phyloP scores from a whole-genome alignment of 2,113 vertebrate genomes.

The Oreocharis arfaki region DNA sequence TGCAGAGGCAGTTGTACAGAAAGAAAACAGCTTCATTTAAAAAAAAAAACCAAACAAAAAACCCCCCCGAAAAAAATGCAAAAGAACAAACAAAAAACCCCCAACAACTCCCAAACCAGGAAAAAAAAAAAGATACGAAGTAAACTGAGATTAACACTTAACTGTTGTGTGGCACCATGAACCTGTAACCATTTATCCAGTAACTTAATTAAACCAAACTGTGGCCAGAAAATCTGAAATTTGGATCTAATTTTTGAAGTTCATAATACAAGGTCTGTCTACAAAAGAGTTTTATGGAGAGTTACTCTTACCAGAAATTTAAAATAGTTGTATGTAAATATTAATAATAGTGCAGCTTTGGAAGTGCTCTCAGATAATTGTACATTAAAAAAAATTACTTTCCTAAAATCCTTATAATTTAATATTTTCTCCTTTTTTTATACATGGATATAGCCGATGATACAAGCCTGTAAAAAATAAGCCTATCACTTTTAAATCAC shows the following conservation, averaged over 20 bases:
- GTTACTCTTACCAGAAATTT: background rate
- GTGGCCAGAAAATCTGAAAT: background rate
- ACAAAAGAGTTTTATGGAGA: background rate
- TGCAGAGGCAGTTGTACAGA: background rate
- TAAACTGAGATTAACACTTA: background rate
- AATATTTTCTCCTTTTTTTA: background rate
- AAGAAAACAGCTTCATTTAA: background rate
- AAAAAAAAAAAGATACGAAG: background rate
- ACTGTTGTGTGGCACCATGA: background rate
- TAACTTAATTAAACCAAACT: background rate
- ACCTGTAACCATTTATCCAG: background rate
- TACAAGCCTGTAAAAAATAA: background rate
- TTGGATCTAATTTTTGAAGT: background rate
- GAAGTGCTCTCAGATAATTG: background rate
- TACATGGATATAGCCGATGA: background rate
- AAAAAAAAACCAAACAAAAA: too few relatives aligned
- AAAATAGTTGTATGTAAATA: background rate
- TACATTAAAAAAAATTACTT: background rate
- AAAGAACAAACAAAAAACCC: background rate
- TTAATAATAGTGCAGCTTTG: background rate
- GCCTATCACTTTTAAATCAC: background rate
- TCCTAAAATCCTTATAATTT: background rate
- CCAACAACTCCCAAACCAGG: background rate
- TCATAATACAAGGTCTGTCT: background rate
- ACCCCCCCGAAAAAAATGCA: fast-evolving